Conservation (phyloP, 2,113 vertebrate species). For the Triplophysa dalaica region DNA sequence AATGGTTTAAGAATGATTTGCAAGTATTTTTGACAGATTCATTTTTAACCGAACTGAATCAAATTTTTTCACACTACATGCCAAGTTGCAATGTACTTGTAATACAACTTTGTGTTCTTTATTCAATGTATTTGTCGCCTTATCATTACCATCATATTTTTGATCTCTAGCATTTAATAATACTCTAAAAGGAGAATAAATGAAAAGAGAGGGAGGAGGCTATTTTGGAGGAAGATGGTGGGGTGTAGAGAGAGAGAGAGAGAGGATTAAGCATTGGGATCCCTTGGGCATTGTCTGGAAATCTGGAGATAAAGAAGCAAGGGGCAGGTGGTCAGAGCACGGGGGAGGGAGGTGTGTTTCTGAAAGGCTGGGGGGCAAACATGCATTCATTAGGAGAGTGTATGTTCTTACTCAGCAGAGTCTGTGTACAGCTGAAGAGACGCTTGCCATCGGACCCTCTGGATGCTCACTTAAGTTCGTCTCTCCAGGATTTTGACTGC, state of each 20-base stretch:
- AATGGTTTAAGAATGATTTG: too few relatives aligned
- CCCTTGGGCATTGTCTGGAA: conserved; percentile 93
- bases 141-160: not conserved
- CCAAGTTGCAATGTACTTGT: too few relatives aligned
- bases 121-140: not conserved
- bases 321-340: conserved; percentile 38
- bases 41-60: too few relatives aligned
- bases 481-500: not conserved
- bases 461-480: conserved; percentile 17
- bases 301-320: conserved; percentile 86
- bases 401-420: conserved; percentile 42
- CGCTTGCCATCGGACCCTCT: conserved; percentile 14
- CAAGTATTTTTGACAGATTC: too few relatives aligned
- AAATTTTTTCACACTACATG: too few relatives aligned
- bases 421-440: conserved; percentile 22
- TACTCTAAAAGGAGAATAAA: conserved; percentile 63
- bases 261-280: conserved; percentile 91
- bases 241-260: conserved; percentile 61
- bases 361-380: conserved; percentile 31
- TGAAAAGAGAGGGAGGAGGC: not conserved
- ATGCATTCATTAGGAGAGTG: conserved; percentile 42
- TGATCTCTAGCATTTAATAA: not conserved
- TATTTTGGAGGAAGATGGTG: conserved; percentile 1
- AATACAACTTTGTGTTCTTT: too few relatives aligned
- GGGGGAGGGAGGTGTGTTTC: conserved; percentile 46